These are phyloP conservation scores for Lateolabrax maculatus DNA, from an alignment of 2,797 vertebrate genomes.

Conservation along the genomic window DNA sequence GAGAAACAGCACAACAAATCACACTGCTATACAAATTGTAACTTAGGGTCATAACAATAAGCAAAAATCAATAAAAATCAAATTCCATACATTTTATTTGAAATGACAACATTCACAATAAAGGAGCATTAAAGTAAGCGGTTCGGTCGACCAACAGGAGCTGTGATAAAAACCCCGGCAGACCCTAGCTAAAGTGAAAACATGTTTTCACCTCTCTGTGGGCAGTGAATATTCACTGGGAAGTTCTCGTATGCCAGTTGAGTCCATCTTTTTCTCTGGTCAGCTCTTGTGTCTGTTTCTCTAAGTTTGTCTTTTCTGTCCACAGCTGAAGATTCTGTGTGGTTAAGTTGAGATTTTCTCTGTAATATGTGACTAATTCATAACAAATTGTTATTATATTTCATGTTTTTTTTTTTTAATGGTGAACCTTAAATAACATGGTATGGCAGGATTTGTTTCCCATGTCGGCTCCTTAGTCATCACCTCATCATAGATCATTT, in stretches of 20 bases:
- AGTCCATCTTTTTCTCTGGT: slow-evolving; percentile 55
- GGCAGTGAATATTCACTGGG: slow-evolving; percentile 49
- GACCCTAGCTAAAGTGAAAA: neutral
- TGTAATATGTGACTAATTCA: neutral
- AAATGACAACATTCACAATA: neutral
- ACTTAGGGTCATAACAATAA: no score
- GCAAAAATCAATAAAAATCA: neutral
- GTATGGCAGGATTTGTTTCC: neutral
- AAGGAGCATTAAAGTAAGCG: no score
- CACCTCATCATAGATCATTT: slow-evolving; percentile 60
- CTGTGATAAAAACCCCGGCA: neutral
- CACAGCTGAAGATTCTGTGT: slow-evolving; percentile 33
- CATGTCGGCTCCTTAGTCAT: neutral
- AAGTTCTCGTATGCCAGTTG: slow-evolving; percentile 59
- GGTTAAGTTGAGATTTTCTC: slow-evolving; percentile 12
- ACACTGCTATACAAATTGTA: no score
- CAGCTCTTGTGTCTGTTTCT: slow-evolving; percentile 47
- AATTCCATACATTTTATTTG: neutral
- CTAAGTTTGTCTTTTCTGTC: slow-evolving; percentile 27
- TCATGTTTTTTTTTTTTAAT: fast-evolving
- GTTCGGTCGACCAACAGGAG: no score
- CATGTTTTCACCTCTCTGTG: slow-evolving; percentile 51
- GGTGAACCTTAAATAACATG: slow-evolving; percentile 36
- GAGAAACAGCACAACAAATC: no score
- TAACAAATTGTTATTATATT: fast-evolving